phyloP scores from a whole-genome alignment of 2,888 invertebrate genomes.

The Zaprionus lineosus region DNA sequence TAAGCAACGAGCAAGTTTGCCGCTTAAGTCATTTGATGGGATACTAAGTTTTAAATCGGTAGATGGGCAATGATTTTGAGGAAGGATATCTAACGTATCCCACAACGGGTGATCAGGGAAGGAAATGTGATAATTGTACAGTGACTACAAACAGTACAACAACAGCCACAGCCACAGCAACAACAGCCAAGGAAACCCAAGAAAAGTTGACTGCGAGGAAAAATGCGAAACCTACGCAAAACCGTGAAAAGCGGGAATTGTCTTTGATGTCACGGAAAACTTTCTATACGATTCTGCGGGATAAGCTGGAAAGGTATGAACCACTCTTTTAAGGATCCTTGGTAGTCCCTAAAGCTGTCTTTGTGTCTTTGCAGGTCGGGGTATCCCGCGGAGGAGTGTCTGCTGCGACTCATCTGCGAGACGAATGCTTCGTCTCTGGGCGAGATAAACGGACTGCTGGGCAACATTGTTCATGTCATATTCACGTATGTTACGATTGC shows the following conservation, averaged over 20 bases:
- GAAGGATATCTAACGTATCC: slow-evolving; percentile 58
- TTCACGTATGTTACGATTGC: slow-evolving; percentile 85
- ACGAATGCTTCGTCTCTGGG: slow-evolving; percentile 83
- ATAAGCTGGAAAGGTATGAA: slow-evolving; percentile 74
- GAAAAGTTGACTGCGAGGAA: too few species aligned
- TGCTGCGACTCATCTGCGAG: slow-evolving; percentile 87
- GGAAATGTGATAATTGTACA: slow-evolving; percentile 59
- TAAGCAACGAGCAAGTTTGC: too few species aligned
- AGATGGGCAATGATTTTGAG: slow-evolving; percentile 61
- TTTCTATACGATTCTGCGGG: slow-evolving; percentile 76
- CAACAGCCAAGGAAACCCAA: too few species aligned
- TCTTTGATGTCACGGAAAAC: slow-evolving; percentile 70
- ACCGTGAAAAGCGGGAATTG: slow-evolving; percentile 48
- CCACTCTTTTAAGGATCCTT: too few species aligned
- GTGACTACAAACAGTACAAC: slow-evolving; percentile 20
- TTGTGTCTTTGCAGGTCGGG: slow-evolving; percentile 77
- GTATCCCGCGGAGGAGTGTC: slow-evolving; percentile 85
- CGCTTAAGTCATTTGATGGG: not conserved
- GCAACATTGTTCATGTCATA: slow-evolving; percentile 86
- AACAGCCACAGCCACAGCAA: too few species aligned
- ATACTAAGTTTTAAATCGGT: not conserved
- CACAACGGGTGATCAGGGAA: slow-evolving; percentile 9
- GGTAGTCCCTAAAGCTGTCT: not conserved
- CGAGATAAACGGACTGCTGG: slow-evolving; percentile 86
- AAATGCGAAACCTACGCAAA: not conserved